Conservation (phyloP, 2,113 vertebrate genomes). For the mouse (Mus musculus) region GRCm39 chr10:98271001-98271500, state of each 20-base stretch:
- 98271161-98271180: constrained; percentile 62
- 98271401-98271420: neutral
- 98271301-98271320: neutral
- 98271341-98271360: neutral
- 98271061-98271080: too few species aligned
- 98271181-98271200: constrained; percentile 66
- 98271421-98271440: neutral
- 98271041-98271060: too few species aligned
- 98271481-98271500: neutral
- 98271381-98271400: neutral
- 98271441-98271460: neutral
- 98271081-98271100: too few species aligned
- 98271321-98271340: neutral
- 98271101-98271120: too few species aligned
- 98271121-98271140: too few species aligned
- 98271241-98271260: constrained; percentile 30
- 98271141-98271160: constrained; percentile 35
- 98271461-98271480: neutral
- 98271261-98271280: neutral
- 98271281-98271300: neutral
- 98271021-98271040: too few species aligned
- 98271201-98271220: constrained; percentile 64
- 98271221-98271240: constrained; percentile 62
- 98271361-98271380: neutral
- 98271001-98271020: too few species aligned